Percentiles rank a stretch among this genome's conserved stretches.
Evolutionary conservation across 2,797 vertebrate genomes (phyloP).

Genomic region (Coccyzus lansbergi): DNA sequence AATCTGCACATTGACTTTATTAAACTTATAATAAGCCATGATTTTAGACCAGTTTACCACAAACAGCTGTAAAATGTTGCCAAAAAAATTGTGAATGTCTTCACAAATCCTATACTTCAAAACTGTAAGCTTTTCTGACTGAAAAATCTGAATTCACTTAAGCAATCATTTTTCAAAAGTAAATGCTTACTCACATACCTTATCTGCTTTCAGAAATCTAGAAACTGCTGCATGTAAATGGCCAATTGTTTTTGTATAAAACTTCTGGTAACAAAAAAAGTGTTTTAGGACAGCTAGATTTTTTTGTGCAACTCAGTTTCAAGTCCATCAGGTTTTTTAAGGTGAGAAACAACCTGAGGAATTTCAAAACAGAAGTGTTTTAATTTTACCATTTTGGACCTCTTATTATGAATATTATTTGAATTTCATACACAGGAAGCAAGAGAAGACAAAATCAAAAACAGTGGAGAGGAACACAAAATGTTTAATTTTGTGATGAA

Average conservation of each 20-base stretch:
- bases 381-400: background rate
- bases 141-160: background rate
- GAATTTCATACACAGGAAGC: background rate
- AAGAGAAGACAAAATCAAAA: background rate
- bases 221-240: background rate
- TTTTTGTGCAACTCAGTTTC: background rate
- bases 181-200: background rate
- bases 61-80: background rate
- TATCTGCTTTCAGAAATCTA: background rate
- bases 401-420: background rate
- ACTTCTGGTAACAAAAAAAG: background rate
- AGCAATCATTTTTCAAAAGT: background rate
- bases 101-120: background rate
- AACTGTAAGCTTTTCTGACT: background rate
- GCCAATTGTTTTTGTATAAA: background rate
- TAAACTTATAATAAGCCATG: background rate
- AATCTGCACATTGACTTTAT: background rate
- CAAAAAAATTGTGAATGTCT: background rate
- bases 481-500: too few relatives aligned
- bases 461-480: too few relatives aligned
- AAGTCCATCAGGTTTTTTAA: background rate
- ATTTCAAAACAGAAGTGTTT: background rate
- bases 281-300: background rate
- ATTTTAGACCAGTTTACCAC: background rate
- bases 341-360: background rate